Evolutionary conservation across 2,888 invertebrate species (phyloP).

Genomic region (Stenurella melanura): DNA sequence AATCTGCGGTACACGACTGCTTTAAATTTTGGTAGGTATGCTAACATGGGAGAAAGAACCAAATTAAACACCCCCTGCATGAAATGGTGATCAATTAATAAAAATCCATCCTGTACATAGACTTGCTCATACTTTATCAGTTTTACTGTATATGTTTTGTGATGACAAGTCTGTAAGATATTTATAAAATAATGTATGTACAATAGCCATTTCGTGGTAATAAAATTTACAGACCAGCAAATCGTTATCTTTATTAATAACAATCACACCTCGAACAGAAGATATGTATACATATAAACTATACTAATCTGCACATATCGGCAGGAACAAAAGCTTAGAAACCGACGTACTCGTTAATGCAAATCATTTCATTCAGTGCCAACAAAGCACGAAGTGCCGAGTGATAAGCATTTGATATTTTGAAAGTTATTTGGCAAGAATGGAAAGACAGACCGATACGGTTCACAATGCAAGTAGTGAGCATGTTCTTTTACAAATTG

Average conservation of each 20-base stretch:
- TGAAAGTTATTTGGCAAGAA: background rate
- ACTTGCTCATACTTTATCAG: background rate
- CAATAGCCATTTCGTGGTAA: background rate
- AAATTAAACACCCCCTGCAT: too few species aligned
- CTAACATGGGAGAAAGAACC: too few species aligned
- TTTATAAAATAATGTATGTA: background rate
- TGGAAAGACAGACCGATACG: background rate
- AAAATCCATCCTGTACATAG: background rate
- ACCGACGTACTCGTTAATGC: background rate
- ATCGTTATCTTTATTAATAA: background rate
- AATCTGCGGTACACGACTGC: too few species aligned
- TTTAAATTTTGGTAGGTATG: too few species aligned
- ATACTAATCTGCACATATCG: background rate
- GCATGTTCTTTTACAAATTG: constrained; percentile 20
- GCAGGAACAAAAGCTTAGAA: background rate
- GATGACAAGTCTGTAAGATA: background rate
- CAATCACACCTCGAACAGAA: background rate
- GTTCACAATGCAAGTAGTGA: constrained; percentile 24
- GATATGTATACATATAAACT: background rate
- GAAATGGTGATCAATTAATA: too few species aligned
- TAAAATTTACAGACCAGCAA: background rate
- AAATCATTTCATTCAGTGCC: background rate
- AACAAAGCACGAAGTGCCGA: background rate
- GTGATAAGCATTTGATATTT: background rate
- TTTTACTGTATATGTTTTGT: background rate